phyloP scores from a whole-genome alignment of 2,113 vertebrate genomes.

The Garra rufa region DNA sequence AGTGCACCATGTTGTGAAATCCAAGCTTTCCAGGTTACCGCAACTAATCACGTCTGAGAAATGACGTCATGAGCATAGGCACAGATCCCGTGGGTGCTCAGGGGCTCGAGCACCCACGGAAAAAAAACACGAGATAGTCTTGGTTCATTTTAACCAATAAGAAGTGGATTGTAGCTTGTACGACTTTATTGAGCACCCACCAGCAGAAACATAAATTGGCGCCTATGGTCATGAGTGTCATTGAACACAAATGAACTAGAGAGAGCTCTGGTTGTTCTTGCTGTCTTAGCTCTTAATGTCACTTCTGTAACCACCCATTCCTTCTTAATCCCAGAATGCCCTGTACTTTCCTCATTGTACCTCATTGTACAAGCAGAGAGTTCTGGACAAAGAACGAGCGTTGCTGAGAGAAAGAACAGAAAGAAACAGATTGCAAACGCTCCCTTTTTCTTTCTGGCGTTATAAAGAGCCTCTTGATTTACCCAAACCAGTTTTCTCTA shows the following conservation, averaged over 20 bases:
- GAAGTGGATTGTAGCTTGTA: too few species aligned
- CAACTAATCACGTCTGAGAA: neutral
- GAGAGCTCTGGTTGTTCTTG: conserved; percentile 24
- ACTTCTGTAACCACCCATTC: conserved; percentile 23
- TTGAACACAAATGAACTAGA: neutral
- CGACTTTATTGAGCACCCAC: too few species aligned
- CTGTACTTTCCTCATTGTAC: conserved; percentile 31
- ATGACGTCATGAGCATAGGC: neutral
- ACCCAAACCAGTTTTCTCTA: conserved; percentile 7
- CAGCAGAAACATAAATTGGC: too few species aligned
- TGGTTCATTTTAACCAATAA: too few species aligned
- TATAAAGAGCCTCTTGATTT: conserved; percentile 17
- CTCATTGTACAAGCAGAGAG: conserved; percentile 33
- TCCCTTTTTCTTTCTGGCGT: conserved; percentile 4
- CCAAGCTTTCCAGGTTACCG: conserved; percentile 9
- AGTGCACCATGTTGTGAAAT: conserved; percentile 50
- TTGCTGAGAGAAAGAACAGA: conserved; percentile 7
- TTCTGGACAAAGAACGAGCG: conserved; percentile 27
- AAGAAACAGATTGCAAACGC: conserved; percentile 22
- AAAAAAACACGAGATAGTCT: too few species aligned
- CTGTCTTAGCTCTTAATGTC: conserved; percentile 20
- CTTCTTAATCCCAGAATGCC: conserved; percentile 46
- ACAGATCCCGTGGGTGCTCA: too few species aligned
- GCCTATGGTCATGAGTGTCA: neutral
- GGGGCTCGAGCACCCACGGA: too few species aligned